phyloP scores from a whole-genome alignment of 2,797 vertebrate genomes.

The Netta rufina region DNA sequence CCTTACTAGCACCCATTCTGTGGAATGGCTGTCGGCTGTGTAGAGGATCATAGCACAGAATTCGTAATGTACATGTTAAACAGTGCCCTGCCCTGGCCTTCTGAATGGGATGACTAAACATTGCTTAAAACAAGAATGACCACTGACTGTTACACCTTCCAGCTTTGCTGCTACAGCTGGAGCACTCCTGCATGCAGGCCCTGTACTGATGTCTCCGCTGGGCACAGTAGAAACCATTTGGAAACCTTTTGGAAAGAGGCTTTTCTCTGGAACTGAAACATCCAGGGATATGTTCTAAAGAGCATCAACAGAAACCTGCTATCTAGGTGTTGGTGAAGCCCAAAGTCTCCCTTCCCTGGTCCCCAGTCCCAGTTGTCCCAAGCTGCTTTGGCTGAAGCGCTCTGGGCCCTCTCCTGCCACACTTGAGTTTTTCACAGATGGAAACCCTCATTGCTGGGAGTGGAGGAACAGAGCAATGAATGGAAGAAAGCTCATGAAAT shows the following conservation, averaged over 20 bases:
- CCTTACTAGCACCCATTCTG: neutral
- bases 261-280: neutral
- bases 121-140: neutral
- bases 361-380: fast-evolving
- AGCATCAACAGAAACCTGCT: neutral
- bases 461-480: neutral
- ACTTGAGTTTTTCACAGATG: neutral
- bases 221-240: neutral
- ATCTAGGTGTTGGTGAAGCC: neutral
- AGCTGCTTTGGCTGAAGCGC: fast-evolving
- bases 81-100: neutral
- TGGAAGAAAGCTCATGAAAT: neutral
- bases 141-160: neutral
- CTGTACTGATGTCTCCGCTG: neutral
- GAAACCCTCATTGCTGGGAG: neutral
- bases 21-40: fast-evolving
- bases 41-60: neutral
- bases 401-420: neutral
- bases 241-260: neutral
- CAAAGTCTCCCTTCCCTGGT: neutral
- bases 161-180: neutral
- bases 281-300: neutral
- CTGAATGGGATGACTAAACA: neutral
- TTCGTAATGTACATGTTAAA: fast-evolving
- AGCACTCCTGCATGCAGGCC: neutral